Percentiles rank a stretch among this genome's conserved stretches.
Evolutionary conservation across 2,113 vertebrate genomes (phyloP).

Genomic region (Coptodon bakossiorum): DNA sequence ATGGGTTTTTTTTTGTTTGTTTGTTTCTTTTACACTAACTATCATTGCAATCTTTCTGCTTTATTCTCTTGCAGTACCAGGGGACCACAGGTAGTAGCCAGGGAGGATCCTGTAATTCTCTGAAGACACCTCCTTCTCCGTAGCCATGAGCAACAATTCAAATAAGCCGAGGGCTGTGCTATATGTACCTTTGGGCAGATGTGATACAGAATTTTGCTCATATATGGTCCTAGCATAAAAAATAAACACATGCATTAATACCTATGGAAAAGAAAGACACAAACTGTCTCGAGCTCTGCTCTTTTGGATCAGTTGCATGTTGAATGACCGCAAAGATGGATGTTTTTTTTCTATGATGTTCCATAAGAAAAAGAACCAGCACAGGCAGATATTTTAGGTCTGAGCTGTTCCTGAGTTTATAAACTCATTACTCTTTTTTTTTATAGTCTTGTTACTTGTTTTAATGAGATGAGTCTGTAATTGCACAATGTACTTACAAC

Average conservation of each 20-base stretch:
- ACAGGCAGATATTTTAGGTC: slow-evolving; percentile 51
- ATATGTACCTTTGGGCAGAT: neutral
- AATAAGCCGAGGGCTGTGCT: neutral
- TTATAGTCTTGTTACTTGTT: slow-evolving; percentile 61
- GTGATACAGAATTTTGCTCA: neutral
- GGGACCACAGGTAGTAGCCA: slow-evolving; percentile 66
- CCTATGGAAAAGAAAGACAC: slow-evolving; percentile 15
- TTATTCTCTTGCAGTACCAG: slow-evolving; percentile 57
- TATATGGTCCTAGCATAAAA: neutral
- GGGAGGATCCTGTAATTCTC: slow-evolving; percentile 73
- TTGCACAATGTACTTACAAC: slow-evolving; percentile 57
- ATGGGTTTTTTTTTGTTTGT: neutral
- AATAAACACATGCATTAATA: neutral
- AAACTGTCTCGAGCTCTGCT: slow-evolving; percentile 18
- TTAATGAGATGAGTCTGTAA: slow-evolving; percentile 62
- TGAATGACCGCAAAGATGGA: slow-evolving; percentile 68
- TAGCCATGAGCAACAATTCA: slow-evolving; percentile 49
- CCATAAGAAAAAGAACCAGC: slow-evolving; percentile 34
- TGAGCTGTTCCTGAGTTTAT: slow-evolving; percentile 51
- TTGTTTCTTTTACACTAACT: neutral
- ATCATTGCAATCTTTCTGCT: neutral
- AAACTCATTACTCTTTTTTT: slow-evolving; percentile 53
- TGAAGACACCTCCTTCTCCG: slow-evolving; percentile 72
- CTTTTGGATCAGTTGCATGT: slow-evolving; percentile 81
- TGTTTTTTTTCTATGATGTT: slow-evolving; percentile 65